phyloP scores from a whole-genome alignment of 2,888 invertebrate species.

The Carpatolechia fugitivella region DNA sequence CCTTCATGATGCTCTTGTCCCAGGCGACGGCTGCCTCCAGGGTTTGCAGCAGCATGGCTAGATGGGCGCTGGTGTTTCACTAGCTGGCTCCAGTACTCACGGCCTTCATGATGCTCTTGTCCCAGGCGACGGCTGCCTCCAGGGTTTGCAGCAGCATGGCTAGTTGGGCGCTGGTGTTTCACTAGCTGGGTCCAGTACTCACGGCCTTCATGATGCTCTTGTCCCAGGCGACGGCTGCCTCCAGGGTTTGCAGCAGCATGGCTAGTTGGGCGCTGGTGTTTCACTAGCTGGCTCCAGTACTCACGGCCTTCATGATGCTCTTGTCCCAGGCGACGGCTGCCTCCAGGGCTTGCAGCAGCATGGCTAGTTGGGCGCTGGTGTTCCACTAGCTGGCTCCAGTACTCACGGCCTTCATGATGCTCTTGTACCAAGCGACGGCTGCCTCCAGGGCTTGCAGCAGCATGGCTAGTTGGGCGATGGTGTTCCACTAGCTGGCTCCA shows the following conservation, averaged over 20 bases:
- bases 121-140: no score
- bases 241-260: conserved; percentile 75
- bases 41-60: no score
- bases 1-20: no score
- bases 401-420: conserved; percentile 99
- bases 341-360: conserved; percentile 93
- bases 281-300: conserved; percentile 82
- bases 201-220: conserved; percentile 99
- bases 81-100: no score
- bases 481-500: conserved; percentile 65
- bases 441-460: conserved; percentile 93
- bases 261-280: conserved; percentile 84
- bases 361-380: conserved; percentile 38
- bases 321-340: conserved; percentile 98
- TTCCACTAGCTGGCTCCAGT: no score
- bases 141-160: no score
- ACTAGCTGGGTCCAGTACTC: conserved; percentile 64
- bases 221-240: conserved; percentile 93
- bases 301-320: conserved; percentile 99
- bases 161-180: no score
- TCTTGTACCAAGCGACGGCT: conserved; percentile 98
- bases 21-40: no score
- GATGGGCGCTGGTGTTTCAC: no score
- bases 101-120: no score
- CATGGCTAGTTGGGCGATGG: conserved; percentile 64